A percentile compares a stretch with the other conserved stretches of the same genome.
Conservation (phyloP, 2,888 invertebrate species). For the Rhingia rostrata region DNA sequence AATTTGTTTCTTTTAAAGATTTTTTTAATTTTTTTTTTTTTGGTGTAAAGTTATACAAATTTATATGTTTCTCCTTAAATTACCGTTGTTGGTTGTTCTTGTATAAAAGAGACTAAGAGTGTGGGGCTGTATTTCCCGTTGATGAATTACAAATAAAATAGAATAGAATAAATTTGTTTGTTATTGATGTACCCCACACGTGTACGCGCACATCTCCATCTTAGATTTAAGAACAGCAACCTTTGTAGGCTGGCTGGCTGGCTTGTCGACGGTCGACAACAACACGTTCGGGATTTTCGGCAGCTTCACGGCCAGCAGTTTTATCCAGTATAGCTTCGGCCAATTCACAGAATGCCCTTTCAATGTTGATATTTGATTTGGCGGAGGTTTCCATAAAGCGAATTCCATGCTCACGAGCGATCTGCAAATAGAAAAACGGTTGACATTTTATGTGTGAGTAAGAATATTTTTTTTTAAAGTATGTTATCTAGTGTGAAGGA, state of each 20-base stretch:
- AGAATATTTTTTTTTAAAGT: no score
- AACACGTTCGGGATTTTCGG: constrained; percentile 88
- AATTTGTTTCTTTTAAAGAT: constrained; percentile 32
- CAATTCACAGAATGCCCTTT: constrained; percentile 96
- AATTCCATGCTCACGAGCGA: constrained; percentile 97
- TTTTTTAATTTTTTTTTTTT: constrained; percentile 50
- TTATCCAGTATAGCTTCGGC: constrained; percentile 97
- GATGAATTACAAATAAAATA: constrained; percentile 47
- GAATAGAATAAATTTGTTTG: constrained; percentile 37
- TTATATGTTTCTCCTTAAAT: constrained; percentile 71
- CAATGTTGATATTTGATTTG: constrained; percentile 98
- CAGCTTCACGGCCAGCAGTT: constrained; percentile 91
- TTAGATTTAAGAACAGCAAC: constrained; percentile 82
- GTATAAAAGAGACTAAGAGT: constrained; percentile 60
- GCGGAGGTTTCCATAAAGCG: constrained; percentile 99
- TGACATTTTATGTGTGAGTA: no score
- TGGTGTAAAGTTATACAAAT: constrained; percentile 73
- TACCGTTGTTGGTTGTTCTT: constrained; percentile 66
- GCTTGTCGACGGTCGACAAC: constrained; percentile 88
- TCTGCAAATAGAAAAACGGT: constrained; percentile 85
- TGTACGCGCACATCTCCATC: constrained; percentile 20
- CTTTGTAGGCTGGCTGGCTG: constrained; percentile 82
- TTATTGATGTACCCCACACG: constrained; percentile 46
- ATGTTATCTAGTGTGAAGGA: no score
- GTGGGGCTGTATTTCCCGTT: constrained; percentile 35